phyloP scores from a whole-genome alignment of 30 jellyfish, hydroid and myxozoan genomes.

The Haliclystus octoradiatus region DNA sequence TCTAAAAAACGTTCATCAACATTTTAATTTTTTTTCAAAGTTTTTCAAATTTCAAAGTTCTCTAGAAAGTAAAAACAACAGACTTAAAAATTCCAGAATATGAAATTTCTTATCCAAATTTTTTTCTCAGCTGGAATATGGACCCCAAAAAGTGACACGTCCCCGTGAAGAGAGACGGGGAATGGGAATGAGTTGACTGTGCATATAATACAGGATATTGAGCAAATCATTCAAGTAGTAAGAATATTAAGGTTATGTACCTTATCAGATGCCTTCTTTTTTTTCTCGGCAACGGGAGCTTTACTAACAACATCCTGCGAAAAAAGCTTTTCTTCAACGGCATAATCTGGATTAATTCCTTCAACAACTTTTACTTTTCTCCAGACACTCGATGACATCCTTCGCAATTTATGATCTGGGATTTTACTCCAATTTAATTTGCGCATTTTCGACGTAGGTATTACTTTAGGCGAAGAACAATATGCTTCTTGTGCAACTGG shows the following conservation, averaged over 20 bases:
- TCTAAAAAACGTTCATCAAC: no score
- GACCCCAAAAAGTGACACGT: no score
- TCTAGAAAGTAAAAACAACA: no score
- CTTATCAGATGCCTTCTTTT: constrained; percentile 68
- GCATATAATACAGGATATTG: no score
- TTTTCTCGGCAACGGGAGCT: constrained; percentile 37
- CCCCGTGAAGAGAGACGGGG: no score
- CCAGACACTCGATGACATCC: constrained; percentile 81
- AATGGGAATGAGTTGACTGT: no score
- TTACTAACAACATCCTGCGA: constrained; percentile 35
- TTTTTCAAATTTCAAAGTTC: no score
- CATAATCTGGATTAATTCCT: constrained; percentile 68
- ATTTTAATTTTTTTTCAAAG: no score
- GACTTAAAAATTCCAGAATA: no score
- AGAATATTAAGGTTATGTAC: constrained; percentile 31
- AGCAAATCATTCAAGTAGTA: no score
- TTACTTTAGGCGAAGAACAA: constrained; percentile 22
- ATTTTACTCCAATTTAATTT: constrained; percentile 90
- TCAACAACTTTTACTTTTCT: constrained; percentile 58
- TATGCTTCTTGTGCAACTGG: constrained; percentile 72
- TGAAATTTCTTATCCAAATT: no score
- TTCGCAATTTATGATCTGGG: constrained; percentile 63
- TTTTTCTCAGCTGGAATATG: no score
- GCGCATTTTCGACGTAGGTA: constrained; percentile 87
- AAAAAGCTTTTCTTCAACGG: constrained; percentile 56